A percentile compares a stretch with the other conserved stretches of the same genome.
Evolutionary conservation across 2,888 invertebrate genomes (phyloP).

Genomic region (Drosophila falleni): DNA sequence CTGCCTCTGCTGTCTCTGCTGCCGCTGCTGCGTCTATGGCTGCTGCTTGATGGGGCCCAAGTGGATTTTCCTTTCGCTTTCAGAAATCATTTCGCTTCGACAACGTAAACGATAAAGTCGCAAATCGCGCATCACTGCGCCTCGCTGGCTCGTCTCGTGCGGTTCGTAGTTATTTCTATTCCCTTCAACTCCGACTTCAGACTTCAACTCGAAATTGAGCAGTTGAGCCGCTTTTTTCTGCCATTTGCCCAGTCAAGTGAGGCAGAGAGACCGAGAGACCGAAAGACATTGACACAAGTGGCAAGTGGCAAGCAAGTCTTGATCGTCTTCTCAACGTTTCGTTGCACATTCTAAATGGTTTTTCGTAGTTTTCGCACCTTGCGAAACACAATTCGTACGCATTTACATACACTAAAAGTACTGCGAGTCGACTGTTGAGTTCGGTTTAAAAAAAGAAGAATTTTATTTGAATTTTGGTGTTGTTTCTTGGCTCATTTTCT

Average conservation of each 20-base stretch:
- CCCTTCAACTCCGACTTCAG: slow-evolving; percentile 36
- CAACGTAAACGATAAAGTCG: slow-evolving; percentile 84
- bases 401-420: slow-evolving; percentile 66
- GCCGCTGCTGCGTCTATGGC: slow-evolving; percentile 22
- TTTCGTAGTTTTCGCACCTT: slow-evolving; percentile 79
- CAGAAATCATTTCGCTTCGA: slow-evolving; percentile 85
- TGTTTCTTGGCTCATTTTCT: slow-evolving; percentile 67
- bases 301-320: slow-evolving; percentile 43
- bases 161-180: slow-evolving; percentile 61
- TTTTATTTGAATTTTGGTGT: slow-evolving; percentile 44
- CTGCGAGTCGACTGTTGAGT: slow-evolving; percentile 10
- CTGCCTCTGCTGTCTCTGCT: slow-evolving; percentile 26
- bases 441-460: slow-evolving; percentile 42
- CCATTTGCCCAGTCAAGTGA: slow-evolving; percentile 71
- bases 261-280: slow-evolving; percentile 28
- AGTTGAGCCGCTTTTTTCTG: slow-evolving; percentile 48
- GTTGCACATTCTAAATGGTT: slow-evolving; percentile 83
- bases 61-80: slow-evolving; percentile 85
- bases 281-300: slow-evolving; percentile 20
- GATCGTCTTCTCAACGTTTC: slow-evolving; percentile 77
- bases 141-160: slow-evolving; percentile 73
- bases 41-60: slow-evolving; percentile 67
- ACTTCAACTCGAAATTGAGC: slow-evolving; percentile 18
- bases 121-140: slow-evolving; percentile 83
- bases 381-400: slow-evolving; percentile 76